These are phyloP conservation scores for Platanista minor DNA, from an alignment of 2,113 vertebrate genomes.

Conservation along the genomic window DNA sequence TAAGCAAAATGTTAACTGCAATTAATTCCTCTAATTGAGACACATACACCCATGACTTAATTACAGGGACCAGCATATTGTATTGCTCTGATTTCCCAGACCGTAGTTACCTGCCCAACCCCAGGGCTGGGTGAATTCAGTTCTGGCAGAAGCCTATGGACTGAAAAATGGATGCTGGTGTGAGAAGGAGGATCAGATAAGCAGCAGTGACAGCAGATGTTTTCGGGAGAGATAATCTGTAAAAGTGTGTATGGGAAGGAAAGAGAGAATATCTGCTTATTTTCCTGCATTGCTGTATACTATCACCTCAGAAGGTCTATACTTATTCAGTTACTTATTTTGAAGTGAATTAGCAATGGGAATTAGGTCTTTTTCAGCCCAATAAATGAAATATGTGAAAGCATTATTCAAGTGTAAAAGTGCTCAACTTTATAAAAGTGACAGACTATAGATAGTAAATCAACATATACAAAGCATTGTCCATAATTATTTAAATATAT, in stretches of 20 bases:
- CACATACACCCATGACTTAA: neutral
- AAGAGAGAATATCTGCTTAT: neutral
- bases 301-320: neutral
- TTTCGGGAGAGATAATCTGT: neutral
- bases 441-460: neutral
- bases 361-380: neutral
- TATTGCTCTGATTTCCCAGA: neutral
- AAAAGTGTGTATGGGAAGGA: too few relatives aligned
- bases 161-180: too few relatives aligned
- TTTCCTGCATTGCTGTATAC: neutral
- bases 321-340: neutral
- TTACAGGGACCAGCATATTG: rapidly evolving
- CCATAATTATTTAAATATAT: neutral
- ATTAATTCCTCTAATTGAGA: neutral
- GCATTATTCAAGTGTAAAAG: neutral
- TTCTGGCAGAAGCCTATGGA: neutral
- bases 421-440: neutral
- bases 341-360: neutral
- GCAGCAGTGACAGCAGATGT: neutral
- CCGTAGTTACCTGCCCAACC: neutral
- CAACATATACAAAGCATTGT: neutral
- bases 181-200: neutral
- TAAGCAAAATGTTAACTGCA: neutral
- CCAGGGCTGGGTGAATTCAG: neutral
- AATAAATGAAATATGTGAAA: neutral